These are phyloP conservation scores for Tichodroma muraria DNA, from an alignment of 2,113 vertebrate species.

Conservation along the genomic window DNA sequence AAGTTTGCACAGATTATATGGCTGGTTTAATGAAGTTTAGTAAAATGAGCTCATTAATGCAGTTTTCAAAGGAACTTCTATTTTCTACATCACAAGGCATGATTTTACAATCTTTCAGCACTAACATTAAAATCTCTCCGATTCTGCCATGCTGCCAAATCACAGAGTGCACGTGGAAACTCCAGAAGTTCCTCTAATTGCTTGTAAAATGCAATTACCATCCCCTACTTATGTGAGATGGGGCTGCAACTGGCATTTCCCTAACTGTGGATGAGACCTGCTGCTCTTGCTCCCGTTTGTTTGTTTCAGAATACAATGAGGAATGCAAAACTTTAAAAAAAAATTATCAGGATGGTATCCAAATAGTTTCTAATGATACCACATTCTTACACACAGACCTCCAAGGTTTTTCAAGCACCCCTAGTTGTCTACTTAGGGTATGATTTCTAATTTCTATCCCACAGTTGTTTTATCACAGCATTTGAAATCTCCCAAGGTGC, in stretches of 20 bases:
- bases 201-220: slow-evolving; percentile 58
- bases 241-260: background rate
- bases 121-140: slow-evolving; percentile 54
- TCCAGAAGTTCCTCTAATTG: slow-evolving; percentile 66
- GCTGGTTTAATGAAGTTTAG: slow-evolving; percentile 69
- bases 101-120: slow-evolving; percentile 68
- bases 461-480: slow-evolving; percentile 4
- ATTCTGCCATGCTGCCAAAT: slow-evolving; percentile 56
- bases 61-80: slow-evolving; percentile 61
- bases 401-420: background rate
- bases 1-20: slow-evolving; percentile 49
- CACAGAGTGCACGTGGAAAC: slow-evolving; percentile 28
- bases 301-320: background rate
- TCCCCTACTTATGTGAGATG: background rate
- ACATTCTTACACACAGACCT: background rate
- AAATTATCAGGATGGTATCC: background rate
- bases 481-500: slow-evolving; percentile 18
- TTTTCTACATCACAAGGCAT: slow-evolving; percentile 68
- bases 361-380: background rate
- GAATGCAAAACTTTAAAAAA: slow-evolving; percentile 1
- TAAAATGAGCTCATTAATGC: slow-evolving; percentile 64
- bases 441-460: slow-evolving; percentile 40
- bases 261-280: background rate
- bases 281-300: background rate
- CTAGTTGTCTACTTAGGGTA: background rate